phyloP scores from a whole-genome alignment of 2,113 vertebrate genomes.

The Eurystomus gularis region DNA sequence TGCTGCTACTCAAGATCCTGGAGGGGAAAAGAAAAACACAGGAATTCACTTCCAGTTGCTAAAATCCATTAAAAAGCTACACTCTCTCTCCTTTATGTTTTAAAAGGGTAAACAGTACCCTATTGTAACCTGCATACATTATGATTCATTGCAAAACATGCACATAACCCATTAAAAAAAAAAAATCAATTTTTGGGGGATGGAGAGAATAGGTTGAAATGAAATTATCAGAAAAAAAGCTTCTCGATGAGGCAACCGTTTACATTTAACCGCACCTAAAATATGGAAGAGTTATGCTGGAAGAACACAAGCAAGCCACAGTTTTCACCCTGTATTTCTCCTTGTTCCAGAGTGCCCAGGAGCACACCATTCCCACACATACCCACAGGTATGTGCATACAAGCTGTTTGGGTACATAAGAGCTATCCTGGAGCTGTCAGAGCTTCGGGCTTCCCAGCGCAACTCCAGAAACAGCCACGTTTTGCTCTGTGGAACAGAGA shows the following conservation, averaged over 20 bases:
- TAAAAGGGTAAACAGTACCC: neutral
- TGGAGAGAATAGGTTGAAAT: neutral
- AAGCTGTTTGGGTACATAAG: neutral
- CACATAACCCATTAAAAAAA: neutral
- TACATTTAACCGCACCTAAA: neutral
- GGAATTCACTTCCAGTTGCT: neutral
- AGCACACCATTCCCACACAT: accelerated
- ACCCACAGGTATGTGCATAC: accelerated
- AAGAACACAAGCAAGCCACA: neutral
- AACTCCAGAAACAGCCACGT: neutral
- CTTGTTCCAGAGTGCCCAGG: neutral
- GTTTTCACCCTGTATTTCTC: neutral
- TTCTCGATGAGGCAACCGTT: neutral
- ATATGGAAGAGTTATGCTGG: neutral
- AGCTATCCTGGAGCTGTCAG: neutral
- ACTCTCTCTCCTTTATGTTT: accelerated
- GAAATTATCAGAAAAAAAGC: neutral
- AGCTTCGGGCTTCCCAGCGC: neutral
- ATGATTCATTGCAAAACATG: neutral
- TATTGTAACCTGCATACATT: neutral
- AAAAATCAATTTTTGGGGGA: neutral
- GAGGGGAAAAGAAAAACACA: neutral
- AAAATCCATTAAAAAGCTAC: neutral
- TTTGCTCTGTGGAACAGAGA: neutral
- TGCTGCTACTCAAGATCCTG: constrained; percentile 50